These are phyloP conservation scores for Blastobasis lacticolella DNA, from an alignment of 2,888 invertebrate species.

Conservation along the genomic window DNA sequence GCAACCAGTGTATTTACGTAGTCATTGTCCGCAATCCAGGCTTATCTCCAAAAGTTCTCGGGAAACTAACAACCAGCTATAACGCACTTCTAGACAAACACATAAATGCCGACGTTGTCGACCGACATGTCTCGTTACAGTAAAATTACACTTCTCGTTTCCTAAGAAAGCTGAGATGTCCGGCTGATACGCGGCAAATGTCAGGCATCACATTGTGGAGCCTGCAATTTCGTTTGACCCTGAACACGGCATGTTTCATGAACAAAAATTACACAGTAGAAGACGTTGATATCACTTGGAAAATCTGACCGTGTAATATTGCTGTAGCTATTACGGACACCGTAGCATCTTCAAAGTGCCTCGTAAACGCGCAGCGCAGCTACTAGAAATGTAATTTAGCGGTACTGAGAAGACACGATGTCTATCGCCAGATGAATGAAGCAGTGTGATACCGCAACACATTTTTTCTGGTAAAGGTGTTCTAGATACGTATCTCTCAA, in stretches of 20 bases:
- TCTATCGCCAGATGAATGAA: conserved; percentile 63
- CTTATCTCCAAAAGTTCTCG: not conserved
- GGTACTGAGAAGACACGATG: conserved; percentile 66
- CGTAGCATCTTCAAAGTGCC: conserved; percentile 66
- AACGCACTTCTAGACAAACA: conserved; percentile 4
- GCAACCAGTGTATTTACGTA: too few relatives aligned
- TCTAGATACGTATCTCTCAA: conserved; percentile 59
- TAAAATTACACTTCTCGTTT: conserved; percentile 32
- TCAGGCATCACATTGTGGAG: conserved; percentile 43
- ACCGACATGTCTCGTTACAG: conserved; percentile 26
- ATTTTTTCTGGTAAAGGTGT: conserved; percentile 61
- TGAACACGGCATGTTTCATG: conserved; percentile 46
- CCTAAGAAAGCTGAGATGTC: conserved; percentile 54
- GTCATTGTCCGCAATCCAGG: too few relatives aligned
- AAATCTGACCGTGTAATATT: conserved; percentile 68
- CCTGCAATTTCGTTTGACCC: conserved; percentile 64
- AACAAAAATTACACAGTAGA: conserved; percentile 61
- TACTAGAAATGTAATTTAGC: conserved; percentile 72
- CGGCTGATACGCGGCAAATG: conserved; percentile 48
- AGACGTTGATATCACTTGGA: conserved; percentile 57
- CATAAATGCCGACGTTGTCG: conserved; percentile 27
- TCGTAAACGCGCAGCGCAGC: conserved; percentile 68
- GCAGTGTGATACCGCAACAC: conserved; percentile 45
- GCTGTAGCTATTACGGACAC: conserved; percentile 67
- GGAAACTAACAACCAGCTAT: not conserved